These are phyloP conservation scores for Rhynchonema sp. DNA, from an alignment of 2,888 invertebrate species.

Conservation along the genomic window DNA sequence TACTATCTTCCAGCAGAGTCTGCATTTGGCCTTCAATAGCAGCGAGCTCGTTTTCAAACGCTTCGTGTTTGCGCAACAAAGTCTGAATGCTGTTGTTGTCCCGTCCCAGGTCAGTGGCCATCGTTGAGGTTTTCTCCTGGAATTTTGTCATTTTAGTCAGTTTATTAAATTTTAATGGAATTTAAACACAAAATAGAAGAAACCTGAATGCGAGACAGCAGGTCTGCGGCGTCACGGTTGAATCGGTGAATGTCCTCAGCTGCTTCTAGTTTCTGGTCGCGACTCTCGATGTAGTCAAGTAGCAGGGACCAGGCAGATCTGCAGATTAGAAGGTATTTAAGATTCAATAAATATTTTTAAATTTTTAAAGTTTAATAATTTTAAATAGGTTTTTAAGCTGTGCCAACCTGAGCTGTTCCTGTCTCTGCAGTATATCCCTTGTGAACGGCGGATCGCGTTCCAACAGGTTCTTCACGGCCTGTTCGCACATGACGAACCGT, in stretches of 20 bases:
- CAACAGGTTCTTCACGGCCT: constrained; percentile 65
- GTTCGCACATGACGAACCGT: constrained; percentile 69
- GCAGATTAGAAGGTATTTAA: constrained; percentile 32
- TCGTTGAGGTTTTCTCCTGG: constrained; percentile 58
- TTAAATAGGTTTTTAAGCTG: background rate
- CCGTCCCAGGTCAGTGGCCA: constrained; percentile 54
- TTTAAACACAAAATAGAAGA: background rate
- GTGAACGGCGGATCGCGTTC: constrained; percentile 65
- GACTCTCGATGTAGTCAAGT: constrained; percentile 60
- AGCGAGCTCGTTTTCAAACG: constrained; percentile 74
- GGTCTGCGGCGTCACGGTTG: constrained; percentile 82
- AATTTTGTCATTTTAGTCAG: background rate
- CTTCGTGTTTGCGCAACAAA: constrained; percentile 65
- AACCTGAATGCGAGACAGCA: constrained; percentile 57
- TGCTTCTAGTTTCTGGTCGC: constrained; percentile 66
- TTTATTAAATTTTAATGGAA: background rate
- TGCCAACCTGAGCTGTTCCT: constrained; percentile 21
- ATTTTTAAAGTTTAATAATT: background rate
- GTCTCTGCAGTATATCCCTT: constrained; percentile 53
- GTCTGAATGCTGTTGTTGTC: constrained; percentile 68
- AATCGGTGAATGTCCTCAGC: constrained; percentile 93
- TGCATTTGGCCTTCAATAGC: constrained; percentile 75
- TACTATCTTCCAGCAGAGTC: constrained; percentile 26
- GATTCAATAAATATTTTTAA: no score
- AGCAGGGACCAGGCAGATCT: constrained; percentile 56